Conservation (phyloP, 2,888 invertebrate genomes). For the Cataglyphis albicans region DNA sequence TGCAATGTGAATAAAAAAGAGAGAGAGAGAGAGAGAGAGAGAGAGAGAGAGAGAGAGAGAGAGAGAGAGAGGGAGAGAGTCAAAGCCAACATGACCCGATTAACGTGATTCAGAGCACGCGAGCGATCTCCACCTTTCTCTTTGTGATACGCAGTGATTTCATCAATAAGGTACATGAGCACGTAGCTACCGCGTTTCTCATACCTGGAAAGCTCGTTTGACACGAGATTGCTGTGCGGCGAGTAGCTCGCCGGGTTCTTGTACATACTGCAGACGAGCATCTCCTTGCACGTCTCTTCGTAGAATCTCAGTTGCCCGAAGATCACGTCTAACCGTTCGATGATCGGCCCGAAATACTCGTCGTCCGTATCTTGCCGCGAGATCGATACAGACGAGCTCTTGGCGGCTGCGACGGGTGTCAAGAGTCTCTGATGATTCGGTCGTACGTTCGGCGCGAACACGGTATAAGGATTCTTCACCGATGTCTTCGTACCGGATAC, state of each 20-base stretch:
- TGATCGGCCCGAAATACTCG: constrained; percentile 92
- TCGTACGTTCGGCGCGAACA: constrained; percentile 56
- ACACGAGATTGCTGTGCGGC: constrained; percentile 95
- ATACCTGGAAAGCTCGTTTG: constrained; percentile 95
- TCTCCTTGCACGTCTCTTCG: constrained; percentile 91
- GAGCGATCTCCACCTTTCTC: constrained; percentile 83
- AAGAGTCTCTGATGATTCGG: constrained; percentile 58
- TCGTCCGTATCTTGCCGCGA: constrained; percentile 82
- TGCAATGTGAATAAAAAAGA: constrained; percentile 32
- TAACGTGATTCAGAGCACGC: constrained; percentile 77
- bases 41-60: constrained; percentile 24
- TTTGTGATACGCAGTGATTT: constrained; percentile 73
- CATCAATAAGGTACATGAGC: constrained; percentile 21
- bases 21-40: not conserved
- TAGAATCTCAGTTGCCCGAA: constrained; percentile 90
- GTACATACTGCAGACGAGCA: constrained; percentile 94
- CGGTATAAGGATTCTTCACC: constrained; percentile 64
- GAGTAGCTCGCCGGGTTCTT: constrained; percentile 93
- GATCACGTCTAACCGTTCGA: constrained; percentile 92
- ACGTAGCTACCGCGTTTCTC: not conserved
- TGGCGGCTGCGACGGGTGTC: constrained; percentile 53
- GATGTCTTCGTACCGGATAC: constrained; percentile 56
- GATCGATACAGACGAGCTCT: constrained; percentile 26
- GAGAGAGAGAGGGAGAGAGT: constrained; percentile 50
- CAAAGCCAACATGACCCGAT: constrained; percentile 77